phyloP scores from a whole-genome alignment of 23 tunicate genomes.

The Ciona savignyi region DNA sequence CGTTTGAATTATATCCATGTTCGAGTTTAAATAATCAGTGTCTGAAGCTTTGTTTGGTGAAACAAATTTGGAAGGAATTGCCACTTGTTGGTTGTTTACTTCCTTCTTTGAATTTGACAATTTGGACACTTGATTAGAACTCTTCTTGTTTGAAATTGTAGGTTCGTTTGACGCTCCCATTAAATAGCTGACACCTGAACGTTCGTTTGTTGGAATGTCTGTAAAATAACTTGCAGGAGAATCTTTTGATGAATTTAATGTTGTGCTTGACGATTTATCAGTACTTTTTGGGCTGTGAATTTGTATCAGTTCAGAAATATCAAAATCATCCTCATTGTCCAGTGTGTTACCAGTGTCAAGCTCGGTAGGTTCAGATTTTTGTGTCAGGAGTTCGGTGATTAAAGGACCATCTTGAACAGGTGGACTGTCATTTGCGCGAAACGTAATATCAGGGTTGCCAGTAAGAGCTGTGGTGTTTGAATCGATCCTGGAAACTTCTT shows the following conservation, averaged over 20 bases:
- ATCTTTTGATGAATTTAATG: background rate
- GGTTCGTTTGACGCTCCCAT: background rate
- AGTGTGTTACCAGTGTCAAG: background rate
- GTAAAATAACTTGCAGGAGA: background rate
- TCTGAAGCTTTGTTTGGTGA: background rate
- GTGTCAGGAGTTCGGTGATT: conserved; percentile 36
- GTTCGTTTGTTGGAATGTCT: background rate
- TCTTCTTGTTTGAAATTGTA: background rate
- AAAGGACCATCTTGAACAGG: conserved; percentile 23
- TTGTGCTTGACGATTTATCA: background rate
- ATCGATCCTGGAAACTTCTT: background rate
- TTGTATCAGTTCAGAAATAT: conserved; percentile 19
- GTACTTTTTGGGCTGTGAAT: background rate
- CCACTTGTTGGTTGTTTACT: conserved; percentile 12
- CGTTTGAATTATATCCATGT: conserved; percentile 38
- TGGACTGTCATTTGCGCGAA: background rate
- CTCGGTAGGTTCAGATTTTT: background rate
- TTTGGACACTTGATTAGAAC: background rate
- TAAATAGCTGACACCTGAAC: background rate
- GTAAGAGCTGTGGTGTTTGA: background rate
- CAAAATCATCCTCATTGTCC: background rate
- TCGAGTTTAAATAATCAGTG: conserved; percentile 21
- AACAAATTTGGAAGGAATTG: conserved; percentile 1
- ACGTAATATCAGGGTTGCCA: background rate
- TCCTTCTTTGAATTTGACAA: background rate